Base-by-base conservation (phyloP, 2,888 invertebrate genomes). In the Dione juno region DNA sequence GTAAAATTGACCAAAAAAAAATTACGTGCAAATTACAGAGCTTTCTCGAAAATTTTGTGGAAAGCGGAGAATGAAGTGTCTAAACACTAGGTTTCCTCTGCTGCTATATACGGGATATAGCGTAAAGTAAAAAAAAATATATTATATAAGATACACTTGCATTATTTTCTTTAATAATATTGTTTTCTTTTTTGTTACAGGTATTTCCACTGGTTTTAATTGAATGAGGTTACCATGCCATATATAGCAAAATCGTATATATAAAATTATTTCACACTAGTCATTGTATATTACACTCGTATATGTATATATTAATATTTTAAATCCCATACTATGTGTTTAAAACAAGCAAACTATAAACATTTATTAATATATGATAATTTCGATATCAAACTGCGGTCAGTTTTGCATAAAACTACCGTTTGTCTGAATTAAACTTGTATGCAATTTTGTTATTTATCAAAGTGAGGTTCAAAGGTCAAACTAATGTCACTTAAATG, bases 401-500 rank as follows among this genome's bases (percentile, higher is more conserved):
- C 52, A 64, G 64, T 40, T 64, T 64, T 52, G 40, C 48, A 40
- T 64, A 40, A 64, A 64, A 50, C 19, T 37, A 64, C 21, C 64
- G 52, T 52, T 50, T 64, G n/a, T 64, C 50, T 40, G 40, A 21
- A 21, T 52, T 61, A n/a, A 61, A 67, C 37, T 61, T 21, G 50
- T 43, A 35, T 43, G 53, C 45, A 58, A 50, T 43, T 54, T 19
- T 68, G 50, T 28, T 45, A 28, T 45, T 61, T 61, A 45, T 61
- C 45, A 45, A 61, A 61, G n/a, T 19, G 37, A 11, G 41, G 52
- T 61, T 40, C 53, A 68, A 54, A 68, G 63, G 68, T 68, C 45
- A 61, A 68, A 21, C 28, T 45, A 59, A 68, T 68, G 63, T 63
- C 68, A 45, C n/a, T 43, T 53, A 61, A 63, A 52, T 53, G 40